These are phyloP conservation scores for Ornithoptera priamus DNA, from an alignment of 2,888 invertebrate genomes.

Conservation along the genomic window DNA sequence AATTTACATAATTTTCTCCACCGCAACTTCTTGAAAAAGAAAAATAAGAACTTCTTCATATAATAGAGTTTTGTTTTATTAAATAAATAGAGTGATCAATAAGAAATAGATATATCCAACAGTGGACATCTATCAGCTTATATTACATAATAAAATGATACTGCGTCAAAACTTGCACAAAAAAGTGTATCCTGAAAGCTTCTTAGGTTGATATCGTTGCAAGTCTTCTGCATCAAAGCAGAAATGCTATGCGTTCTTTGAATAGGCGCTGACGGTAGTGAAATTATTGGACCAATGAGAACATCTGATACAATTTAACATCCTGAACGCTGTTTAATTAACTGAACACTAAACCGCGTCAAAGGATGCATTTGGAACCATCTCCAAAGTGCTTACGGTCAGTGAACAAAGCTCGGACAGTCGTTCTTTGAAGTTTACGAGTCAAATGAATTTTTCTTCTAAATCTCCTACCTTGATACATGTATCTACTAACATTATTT, in stretches of 20 bases:
- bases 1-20: constrained; percentile 23
- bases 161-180: too few species aligned
- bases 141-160: too few species aligned
- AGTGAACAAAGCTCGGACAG: constrained; percentile 18
- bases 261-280: too few species aligned
- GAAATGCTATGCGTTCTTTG: too few species aligned
- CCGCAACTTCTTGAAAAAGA: constrained; percentile 15
- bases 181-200: too few species aligned
- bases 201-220: too few species aligned
- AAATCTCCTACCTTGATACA: neutral
- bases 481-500: neutral
- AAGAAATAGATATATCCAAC: too few species aligned
- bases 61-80: constrained; percentile 9
- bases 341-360: constrained; percentile 15
- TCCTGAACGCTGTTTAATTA: constrained; percentile 17
- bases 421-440: constrained; percentile 13
- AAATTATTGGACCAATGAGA: too few species aligned
- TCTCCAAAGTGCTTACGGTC: constrained; percentile 21
- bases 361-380: constrained; percentile 13
- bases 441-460: constrained; percentile 4
- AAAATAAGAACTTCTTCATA: constrained; percentile 17
- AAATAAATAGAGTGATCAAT: neutral
- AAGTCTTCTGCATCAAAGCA: too few species aligned
- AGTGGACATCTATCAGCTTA: too few species aligned
- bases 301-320: neutral